Conservation (phyloP, 2,888 invertebrate species). For the Cynaeus angustus region DNA sequence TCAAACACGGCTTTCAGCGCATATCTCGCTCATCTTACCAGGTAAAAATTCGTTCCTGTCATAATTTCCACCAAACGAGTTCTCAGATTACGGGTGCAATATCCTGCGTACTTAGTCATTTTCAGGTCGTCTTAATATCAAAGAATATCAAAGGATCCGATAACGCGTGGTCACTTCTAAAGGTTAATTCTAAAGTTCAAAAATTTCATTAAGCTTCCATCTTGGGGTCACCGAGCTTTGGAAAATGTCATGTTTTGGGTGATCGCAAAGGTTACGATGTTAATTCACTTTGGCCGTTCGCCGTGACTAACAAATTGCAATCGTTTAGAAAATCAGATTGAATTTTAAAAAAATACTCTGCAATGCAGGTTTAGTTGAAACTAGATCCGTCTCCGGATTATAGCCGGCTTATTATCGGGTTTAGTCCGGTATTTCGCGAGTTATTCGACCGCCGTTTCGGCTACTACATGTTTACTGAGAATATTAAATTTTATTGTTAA, state of each 20-base stretch:
- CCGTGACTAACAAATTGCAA: slow-evolving; percentile 4
- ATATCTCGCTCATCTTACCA: slow-evolving; percentile 5
- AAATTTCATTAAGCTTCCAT: slow-evolving; percentile 46
- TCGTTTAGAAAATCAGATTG: neutral
- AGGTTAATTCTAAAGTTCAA: slow-evolving; percentile 50
- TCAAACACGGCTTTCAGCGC: no score
- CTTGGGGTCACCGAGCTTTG: slow-evolving; percentile 34
- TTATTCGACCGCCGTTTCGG: slow-evolving; percentile 63
- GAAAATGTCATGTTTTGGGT: slow-evolving; percentile 50
- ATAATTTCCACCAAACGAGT: slow-evolving; percentile 20
- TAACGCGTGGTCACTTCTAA: slow-evolving; percentile 43
- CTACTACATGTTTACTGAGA: slow-evolving; percentile 63
- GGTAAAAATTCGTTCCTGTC: slow-evolving; percentile 5
- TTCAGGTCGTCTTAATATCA: slow-evolving; percentile 1
- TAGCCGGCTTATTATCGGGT: slow-evolving; percentile 61
- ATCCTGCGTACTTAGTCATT: neutral
- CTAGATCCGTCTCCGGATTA: slow-evolving; percentile 56
- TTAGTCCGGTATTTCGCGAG: slow-evolving; percentile 62
- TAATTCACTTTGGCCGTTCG: slow-evolving; percentile 31
- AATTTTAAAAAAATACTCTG: slow-evolving; percentile 19
- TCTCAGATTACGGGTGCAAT: slow-evolving; percentile 1
- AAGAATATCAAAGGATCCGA: neutral
- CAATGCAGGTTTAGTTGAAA: slow-evolving; percentile 50
- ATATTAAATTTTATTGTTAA: slow-evolving; percentile 67
- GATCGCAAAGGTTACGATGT: slow-evolving; percentile 36